phyloP scores from a whole-genome alignment of 2,113 vertebrate species.

The Tringa solitaria region DNA sequence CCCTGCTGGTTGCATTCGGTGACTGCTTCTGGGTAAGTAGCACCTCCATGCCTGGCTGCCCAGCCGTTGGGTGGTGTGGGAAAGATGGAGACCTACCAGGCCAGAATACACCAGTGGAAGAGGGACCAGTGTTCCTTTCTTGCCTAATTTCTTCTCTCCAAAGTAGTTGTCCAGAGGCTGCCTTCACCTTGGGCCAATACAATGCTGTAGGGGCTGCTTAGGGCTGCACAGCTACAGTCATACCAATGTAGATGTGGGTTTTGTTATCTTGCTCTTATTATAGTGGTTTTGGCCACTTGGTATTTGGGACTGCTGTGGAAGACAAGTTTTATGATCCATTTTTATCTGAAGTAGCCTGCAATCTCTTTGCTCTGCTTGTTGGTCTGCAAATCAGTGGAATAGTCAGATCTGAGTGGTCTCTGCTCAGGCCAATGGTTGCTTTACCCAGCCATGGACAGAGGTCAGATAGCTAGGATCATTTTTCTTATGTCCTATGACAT shows the following conservation, averaged over 20 bases:
- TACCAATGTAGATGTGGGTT: background rate
- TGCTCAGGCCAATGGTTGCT: background rate
- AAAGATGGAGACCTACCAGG: fast-evolving
- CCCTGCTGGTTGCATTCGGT: fast-evolving
- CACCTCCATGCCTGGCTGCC: background rate
- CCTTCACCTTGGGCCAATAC: background rate
- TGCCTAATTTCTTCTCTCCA: background rate
- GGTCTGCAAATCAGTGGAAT: background rate
- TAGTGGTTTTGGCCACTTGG: background rate
- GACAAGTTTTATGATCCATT: background rate
- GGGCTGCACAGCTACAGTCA: background rate
- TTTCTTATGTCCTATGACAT: background rate
- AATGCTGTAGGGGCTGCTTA: background rate
- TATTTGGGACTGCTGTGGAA: background rate
- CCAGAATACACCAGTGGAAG: background rate
- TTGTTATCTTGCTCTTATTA: background rate
- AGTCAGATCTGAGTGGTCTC: background rate
- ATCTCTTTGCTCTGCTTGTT: background rate
- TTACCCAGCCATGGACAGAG: background rate
- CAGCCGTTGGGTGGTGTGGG: fast-evolving
- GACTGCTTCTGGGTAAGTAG: background rate
- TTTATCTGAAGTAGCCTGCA: background rate
- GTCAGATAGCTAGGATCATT: background rate
- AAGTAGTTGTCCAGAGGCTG: background rate
- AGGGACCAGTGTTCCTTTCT: background rate